These are phyloP conservation scores for Dryadula phaetusa DNA, from an alignment of 2,888 invertebrate genomes.

Conservation along the genomic window DNA sequence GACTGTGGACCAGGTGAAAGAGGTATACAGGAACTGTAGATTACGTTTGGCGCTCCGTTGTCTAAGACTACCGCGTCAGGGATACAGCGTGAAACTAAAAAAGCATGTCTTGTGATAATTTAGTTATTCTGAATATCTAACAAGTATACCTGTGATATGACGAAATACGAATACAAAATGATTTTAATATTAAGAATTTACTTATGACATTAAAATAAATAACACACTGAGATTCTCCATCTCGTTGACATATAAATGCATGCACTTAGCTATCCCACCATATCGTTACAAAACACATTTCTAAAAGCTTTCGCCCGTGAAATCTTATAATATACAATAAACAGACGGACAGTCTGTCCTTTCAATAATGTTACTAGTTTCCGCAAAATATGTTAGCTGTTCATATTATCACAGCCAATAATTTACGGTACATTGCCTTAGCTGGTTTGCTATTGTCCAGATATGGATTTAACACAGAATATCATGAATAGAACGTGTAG, in stretches of 20 bases:
- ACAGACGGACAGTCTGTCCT: constrained; percentile 30
- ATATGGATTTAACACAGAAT: constrained; percentile 36
- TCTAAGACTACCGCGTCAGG: no score
- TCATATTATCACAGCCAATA: constrained; percentile 45
- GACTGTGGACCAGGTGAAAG: no score
- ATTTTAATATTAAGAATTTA: no score
- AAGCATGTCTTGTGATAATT: no score
- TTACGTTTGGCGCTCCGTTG: no score
- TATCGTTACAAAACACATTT: constrained; percentile 28
- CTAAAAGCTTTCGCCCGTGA: constrained; percentile 32
- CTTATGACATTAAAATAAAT: no score
- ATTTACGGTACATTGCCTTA: constrained; percentile 45
- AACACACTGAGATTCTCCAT: background rate
- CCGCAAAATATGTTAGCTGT: constrained; percentile 42
- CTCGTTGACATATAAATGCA: background rate
- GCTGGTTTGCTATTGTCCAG: constrained; percentile 43
- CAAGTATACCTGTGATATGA: no score
- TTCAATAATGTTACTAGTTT: constrained; percentile 40
- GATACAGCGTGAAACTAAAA: no score
- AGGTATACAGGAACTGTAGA: no score
- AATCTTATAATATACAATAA: constrained; percentile 34
- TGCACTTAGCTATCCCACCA: constrained; percentile 6
- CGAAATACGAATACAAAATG: no score
- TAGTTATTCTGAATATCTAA: no score
- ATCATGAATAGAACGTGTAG: background rate